Evolutionary conservation across 2,797 vertebrate species (phyloP), one percentile per base, ranked within the genome.

Genomic region (Coregonus ussuriensis): DNA sequence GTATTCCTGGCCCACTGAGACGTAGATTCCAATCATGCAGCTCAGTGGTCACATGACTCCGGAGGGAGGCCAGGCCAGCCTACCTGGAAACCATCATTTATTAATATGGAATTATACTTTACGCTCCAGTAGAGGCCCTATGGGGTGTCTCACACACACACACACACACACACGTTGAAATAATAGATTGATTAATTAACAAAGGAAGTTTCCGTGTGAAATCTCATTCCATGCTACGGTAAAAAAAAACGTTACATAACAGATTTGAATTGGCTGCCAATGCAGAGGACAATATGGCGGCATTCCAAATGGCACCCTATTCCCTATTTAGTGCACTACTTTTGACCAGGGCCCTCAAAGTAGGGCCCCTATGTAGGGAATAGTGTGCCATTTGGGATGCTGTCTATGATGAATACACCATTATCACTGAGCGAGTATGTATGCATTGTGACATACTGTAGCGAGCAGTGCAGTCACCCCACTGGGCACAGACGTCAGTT

Each of bases 21-120:
- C 76, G 74, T 85, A 81, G 71, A 47, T 71, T 76, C 72, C 78
- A 82, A 83, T 88, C 79, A 85, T 81, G 74, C 74, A 51, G 84
- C 81, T 86, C 83, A 85, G 77, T 80, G 79, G 71, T 29, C 82
- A 31, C 83, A 78, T 78, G 81, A 83, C 83, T 78, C 54, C 14
- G 4, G 51, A 31, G 78, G 47, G 13, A 37, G 35, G 31, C 65
- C 14, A 14, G 4, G 9, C 51, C 29, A 73, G 72, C 52, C 68
- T 62, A 56, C 66, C 78, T 88, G 81, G 70, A 85, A 88, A 81
- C 81, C 74, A 87, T 84, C 81, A 84, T 78, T 85, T 84, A 88
- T 91, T 83, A 70, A 82, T 83, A 62, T 82, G 79, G 72, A 33
- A 85, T 89, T 76, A 86, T 69, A 75, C 31, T 71, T 83, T 74